Percentiles rank a stretch among this genome's conserved stretches.
Evolutionary conservation across 2,888 invertebrate genomes (phyloP).

Genomic region (Cyrtodaria siliqua): DNA sequence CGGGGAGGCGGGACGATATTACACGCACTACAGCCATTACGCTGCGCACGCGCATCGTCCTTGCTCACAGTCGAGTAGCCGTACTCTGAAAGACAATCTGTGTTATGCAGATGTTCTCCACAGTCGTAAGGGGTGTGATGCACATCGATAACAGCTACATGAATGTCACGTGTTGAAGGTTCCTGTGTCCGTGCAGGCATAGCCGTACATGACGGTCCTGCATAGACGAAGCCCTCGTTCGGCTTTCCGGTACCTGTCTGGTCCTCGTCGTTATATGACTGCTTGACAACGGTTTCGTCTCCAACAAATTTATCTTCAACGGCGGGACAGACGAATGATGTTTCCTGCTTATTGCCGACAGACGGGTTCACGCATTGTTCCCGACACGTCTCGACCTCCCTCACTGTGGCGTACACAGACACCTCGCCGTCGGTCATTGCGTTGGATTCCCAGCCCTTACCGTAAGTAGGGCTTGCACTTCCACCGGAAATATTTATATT

Average conservation of each 20-base stretch:
- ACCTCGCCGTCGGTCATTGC: conserved; percentile 27
- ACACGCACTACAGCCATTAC: conserved; percentile 33
- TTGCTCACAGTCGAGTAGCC: conserved; percentile 11
- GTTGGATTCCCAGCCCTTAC: conserved; percentile 45
- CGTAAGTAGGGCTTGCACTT: conserved; percentile 40
- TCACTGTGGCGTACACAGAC: conserved; percentile 53
- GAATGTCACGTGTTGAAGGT: background rate
- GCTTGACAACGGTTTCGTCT: background rate
- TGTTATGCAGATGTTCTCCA: background rate
- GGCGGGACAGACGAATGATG: too few relatives aligned
- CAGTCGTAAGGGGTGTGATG: conserved; percentile 22
- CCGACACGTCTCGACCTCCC: conserved; percentile 42
- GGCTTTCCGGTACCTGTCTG: background rate
- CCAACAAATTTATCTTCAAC: background rate
- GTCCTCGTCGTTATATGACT: too few relatives aligned
- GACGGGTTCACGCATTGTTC: conserved; percentile 47
- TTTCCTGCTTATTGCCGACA: conserved; percentile 14
- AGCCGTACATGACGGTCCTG: background rate
- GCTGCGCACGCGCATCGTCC: background rate
- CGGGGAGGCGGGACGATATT: conserved; percentile 49
- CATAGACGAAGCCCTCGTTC: background rate
- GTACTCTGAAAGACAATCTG: background rate
- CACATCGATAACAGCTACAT: conserved; percentile 49
- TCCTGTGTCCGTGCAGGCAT: background rate
- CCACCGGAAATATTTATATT: conserved; percentile 2